phyloP scores from a whole-genome alignment of 1,140 invertebrate genomes.

The Orius laevigatus region DNA sequence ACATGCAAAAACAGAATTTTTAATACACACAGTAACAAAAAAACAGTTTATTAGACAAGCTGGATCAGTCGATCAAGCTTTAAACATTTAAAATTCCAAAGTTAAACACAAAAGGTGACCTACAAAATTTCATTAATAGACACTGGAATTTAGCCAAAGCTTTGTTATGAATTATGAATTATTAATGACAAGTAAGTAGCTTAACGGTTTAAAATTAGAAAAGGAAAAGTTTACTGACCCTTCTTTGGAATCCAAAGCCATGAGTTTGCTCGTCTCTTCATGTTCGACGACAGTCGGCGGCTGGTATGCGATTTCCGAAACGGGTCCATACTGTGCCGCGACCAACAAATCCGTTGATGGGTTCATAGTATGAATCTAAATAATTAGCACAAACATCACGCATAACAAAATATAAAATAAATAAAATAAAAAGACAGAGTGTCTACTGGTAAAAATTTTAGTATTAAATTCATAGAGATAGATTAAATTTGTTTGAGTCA shows the following conservation, averaged over 20 bases:
- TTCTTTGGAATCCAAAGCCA: constrained; percentile 45
- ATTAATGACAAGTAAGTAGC: constrained; percentile 2
- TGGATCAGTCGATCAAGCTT: background rate
- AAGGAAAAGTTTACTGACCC: constrained; percentile 28
- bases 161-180: constrained; percentile 5
- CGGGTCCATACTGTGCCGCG: constrained; percentile 47
- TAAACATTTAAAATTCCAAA: background rate
- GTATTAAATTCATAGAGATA: no score
- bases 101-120: constrained; percentile 5
- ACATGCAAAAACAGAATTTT: constrained; percentile 2
- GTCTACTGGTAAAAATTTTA: no score
- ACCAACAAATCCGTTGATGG: constrained; percentile 54
- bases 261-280: constrained; percentile 45
- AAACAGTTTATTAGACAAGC: background rate
- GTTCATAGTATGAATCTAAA: constrained; percentile 31
- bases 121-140: background rate
- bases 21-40: background rate
- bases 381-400: constrained; percentile 15
- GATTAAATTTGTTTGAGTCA: background rate
- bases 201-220: background rate
- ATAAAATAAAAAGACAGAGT: constrained; percentile 13
- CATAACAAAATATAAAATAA: constrained; percentile 12
- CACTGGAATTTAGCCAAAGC: background rate
- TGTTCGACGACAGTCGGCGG: constrained; percentile 37
- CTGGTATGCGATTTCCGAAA: constrained; percentile 40